Percentiles rank a stretch among this genome's conserved stretches.
phyloP scores from a whole-genome alignment of 2,797 vertebrate genomes.

The Scyliorhinus canicula region DNA sequence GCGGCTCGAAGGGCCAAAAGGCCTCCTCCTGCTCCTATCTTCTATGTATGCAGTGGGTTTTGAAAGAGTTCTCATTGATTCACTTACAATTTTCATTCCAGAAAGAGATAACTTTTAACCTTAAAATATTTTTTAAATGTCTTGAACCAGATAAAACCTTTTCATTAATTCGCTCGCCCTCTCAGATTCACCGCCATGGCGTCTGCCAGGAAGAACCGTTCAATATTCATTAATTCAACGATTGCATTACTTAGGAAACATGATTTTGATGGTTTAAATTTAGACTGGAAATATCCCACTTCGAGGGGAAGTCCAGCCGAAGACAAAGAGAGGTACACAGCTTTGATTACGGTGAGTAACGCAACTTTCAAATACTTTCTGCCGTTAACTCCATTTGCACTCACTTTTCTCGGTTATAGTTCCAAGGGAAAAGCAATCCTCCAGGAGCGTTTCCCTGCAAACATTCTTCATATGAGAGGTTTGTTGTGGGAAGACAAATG shows the following conservation, averaged over 20 bases:
- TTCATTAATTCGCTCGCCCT: no score
- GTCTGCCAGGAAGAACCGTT: not conserved
- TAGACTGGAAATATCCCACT: not conserved
- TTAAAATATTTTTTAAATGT: not conserved
- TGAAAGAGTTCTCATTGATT: not conserved
- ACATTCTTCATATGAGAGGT: not conserved
- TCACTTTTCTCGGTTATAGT: not conserved
- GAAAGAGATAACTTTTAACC: not conserved
- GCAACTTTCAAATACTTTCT: not conserved
- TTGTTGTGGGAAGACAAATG: no score
- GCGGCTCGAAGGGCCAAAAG: no score
- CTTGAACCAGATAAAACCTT: not conserved
- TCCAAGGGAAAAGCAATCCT: not conserved
- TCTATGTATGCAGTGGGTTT: no score
- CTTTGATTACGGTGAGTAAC: not conserved
- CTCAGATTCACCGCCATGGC: not conserved
- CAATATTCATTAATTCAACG: not conserved
- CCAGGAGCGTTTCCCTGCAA: not conserved
- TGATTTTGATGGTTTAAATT: conserved; percentile 7
- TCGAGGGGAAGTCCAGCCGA: not conserved
- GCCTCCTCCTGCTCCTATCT: no score
- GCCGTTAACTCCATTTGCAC: not conserved
- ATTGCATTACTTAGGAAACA: not conserved
- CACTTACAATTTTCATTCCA: not conserved
- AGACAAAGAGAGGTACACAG: not conserved